Evolutionary conservation across 1,140 invertebrate genomes (phyloP), one percentile per base, ranked within the genome.

Genomic region (Drosophila guanche): DNA sequence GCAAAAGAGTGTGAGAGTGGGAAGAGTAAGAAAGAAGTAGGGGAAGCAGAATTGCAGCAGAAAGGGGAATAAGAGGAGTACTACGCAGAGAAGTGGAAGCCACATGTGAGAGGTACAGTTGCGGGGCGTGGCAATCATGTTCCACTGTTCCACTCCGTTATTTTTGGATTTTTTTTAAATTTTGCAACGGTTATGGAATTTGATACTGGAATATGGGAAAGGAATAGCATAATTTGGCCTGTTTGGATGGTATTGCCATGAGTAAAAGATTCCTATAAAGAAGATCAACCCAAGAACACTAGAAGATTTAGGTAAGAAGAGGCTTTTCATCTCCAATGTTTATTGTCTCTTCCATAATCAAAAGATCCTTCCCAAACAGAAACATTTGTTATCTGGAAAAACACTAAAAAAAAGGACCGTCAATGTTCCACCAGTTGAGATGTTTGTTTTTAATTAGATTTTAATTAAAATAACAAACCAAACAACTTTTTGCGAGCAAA

Each of bases 391-490:
- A 3, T 8, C 7, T 6, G 29, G 4, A 37, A 2, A 29, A 12
- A 37, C 8, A 6, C 1, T n/a, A 5, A 7, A 22, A 22, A 23
- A 25, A 40, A n/a, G 27, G 5, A 25, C 27, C 20, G 14, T n/a
- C 29, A 37, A 52, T 42, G 20, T 41, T 16, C 6, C 20, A 50
- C 43, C 25, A 25, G 25, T 22, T 8, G 41, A n/a, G 45, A 58
- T 65, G 60, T 80, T 79, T 80, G 46, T 62, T 61, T 83, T 57
- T 51, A 74, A 83, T 78, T 78, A 83, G 59, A 52, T 75, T 71
- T 84, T 84, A 67, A 79, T 84, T 71, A 84, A 79, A 84, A 84
- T 63, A 66, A 43, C 20, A 67, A 76, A 76, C 65, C 56, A 23
- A 33, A 55, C 14, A n/a, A n/a, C n/a, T n/a, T n/a, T n/a, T n/a